Evolutionary conservation across 1,140 invertebrate genomes (phyloP).

Genomic region (Anoplolepis gracilipes): DNA sequence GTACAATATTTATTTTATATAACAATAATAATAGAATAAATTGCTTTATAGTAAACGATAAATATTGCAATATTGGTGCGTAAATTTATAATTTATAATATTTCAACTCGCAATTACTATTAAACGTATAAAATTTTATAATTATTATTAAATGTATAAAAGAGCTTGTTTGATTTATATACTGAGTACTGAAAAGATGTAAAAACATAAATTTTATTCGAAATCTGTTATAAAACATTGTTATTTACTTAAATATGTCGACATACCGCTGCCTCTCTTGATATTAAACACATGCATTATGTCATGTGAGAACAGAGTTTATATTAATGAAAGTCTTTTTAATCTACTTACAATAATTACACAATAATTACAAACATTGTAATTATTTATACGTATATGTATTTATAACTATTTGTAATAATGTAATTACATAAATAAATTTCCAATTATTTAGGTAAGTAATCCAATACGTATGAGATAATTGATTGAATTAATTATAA

Average conservation of each 20-base stretch:
- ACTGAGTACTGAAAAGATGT: background rate
- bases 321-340: constrained; percentile 30
- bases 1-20: background rate
- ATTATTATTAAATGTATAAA: too few relatives aligned
- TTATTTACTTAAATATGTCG: background rate
- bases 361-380: background rate
- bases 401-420: constrained; percentile 26
- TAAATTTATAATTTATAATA: background rate
- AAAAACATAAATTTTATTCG: background rate
- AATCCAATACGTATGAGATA: constrained; percentile 40
- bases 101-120: too few relatives aligned
- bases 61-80: background rate
- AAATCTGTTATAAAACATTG: background rate
- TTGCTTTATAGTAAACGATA: background rate
- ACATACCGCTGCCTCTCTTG: background rate
- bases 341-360: constrained; percentile 48
- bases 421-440: constrained; percentile 41
- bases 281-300: background rate
- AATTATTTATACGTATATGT: background rate
- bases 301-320: background rate
- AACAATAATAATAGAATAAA: background rate
- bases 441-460: constrained; percentile 48
- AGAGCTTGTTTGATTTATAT: background rate
- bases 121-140: too few relatives aligned
- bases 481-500: constrained; percentile 38